A percentile compares a stretch with the other conserved stretches of the same genome.
Conservation (phyloP, 53 echinoderm and acorn worm species). For the Echinometra lucunter region DNA sequence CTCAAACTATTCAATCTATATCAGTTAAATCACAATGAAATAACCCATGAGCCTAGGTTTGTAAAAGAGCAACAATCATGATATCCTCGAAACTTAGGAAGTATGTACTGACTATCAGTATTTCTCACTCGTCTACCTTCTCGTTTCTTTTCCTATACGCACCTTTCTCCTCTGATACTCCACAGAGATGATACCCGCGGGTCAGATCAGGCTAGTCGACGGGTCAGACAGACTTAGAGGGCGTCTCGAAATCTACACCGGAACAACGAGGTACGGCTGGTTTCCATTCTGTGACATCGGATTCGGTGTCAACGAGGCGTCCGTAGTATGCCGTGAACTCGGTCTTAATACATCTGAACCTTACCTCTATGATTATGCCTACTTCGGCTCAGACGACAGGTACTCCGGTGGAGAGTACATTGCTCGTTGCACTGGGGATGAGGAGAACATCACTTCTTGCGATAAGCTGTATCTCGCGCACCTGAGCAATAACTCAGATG, state of each 20-base stretch:
- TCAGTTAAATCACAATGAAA: no score
- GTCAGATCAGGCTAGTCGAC: slow-evolving; percentile 4
- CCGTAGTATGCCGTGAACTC: slow-evolving; percentile 47
- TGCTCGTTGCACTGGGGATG: not conserved
- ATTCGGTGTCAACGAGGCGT: not conserved
- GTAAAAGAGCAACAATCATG: no score
- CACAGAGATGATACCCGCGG: not conserved
- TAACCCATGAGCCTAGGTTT: no score
- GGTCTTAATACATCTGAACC: not conserved
- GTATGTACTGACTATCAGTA: not conserved
- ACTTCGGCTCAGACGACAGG: not conserved
- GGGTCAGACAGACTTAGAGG: not conserved
- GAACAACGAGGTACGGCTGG: not conserved
- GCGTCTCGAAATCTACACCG: slow-evolving; percentile 28
- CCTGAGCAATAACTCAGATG: not conserved
- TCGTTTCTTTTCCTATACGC: not conserved
- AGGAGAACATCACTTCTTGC: not conserved
- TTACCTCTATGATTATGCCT: not conserved
- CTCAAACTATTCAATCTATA: no score
- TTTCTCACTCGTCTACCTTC: not conserved
- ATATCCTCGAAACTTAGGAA: not conserved
- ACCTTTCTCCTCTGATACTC: not conserved
- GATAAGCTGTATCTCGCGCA: not conserved
- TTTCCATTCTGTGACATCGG: not conserved
- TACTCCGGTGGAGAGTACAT: not conserved